Percentiles rank a stretch among this genome's conserved stretches.
Evolutionary conservation across 2,797 vertebrate species (phyloP).

Genomic region (Saguinus oedipus): DNA sequence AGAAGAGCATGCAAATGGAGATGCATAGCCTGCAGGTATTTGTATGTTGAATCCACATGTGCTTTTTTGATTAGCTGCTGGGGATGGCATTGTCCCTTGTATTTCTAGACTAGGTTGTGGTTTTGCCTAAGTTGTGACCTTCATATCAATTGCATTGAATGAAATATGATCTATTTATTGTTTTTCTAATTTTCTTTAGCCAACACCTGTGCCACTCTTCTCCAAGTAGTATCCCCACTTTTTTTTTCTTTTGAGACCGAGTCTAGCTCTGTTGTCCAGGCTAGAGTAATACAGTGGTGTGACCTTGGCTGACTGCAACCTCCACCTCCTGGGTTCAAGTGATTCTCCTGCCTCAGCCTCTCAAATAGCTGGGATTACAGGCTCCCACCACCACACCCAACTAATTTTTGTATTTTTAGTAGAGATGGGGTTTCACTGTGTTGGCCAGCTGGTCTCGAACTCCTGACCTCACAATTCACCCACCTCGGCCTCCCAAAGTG

Average conservation of each 20-base stretch:
- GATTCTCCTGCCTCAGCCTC: too few relatives aligned
- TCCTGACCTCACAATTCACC: too few relatives aligned
- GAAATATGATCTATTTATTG: neutral
- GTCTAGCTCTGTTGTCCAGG: too few relatives aligned
- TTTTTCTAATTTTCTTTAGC: conserved; percentile 41
- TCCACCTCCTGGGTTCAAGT: too few relatives aligned
- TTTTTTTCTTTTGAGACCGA: neutral
- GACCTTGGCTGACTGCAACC: too few relatives aligned
- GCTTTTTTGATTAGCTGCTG: neutral
- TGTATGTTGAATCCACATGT: neutral
- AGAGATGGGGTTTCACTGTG: too few relatives aligned
- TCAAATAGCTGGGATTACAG: too few relatives aligned
- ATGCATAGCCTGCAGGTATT: neutral
- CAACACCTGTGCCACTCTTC: neutral
- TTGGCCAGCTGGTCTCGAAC: too few relatives aligned
- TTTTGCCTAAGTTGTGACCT: conserved; percentile 34
- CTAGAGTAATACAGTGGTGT: too few relatives aligned
- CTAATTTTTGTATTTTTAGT: too few relatives aligned
- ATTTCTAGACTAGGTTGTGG: neutral
- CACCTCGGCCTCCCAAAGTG: too few relatives aligned
- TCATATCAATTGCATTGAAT: neutral
- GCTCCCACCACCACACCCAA: too few relatives aligned
- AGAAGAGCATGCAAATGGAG: neutral
- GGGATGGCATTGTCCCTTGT: conserved; percentile 4
- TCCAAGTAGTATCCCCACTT: neutral